Evolutionary conservation across 35 echinoderm and acorn worm genomes (phyloP).

Genomic region (Holothuria glaberrima): DNA sequence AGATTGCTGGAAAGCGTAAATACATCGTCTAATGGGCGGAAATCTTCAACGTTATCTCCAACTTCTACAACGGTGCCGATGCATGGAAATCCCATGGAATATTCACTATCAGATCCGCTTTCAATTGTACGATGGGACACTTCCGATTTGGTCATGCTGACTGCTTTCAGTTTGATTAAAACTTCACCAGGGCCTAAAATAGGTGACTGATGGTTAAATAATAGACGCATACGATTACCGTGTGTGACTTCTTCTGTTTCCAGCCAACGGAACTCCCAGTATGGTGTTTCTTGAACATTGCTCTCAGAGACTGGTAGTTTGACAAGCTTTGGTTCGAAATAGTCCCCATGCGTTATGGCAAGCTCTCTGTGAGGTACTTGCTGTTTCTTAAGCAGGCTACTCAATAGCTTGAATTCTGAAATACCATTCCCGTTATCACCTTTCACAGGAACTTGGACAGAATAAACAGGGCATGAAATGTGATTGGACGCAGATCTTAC

Average conservation of each 20-base stretch:
- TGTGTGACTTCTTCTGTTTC: neutral
- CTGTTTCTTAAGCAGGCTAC: slow-evolving; percentile 38
- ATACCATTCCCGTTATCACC: slow-evolving; percentile 1
- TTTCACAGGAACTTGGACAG: slow-evolving; percentile 55
- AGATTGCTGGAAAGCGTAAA: slow-evolving; percentile 23
- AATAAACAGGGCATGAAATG: slow-evolving; percentile 61
- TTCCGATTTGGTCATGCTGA: slow-evolving; percentile 9
- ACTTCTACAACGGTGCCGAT: slow-evolving; percentile 73
- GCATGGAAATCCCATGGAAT: slow-evolving; percentile 55
- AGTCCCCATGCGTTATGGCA: slow-evolving; percentile 15
- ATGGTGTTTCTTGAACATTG: slow-evolving; percentile 13
- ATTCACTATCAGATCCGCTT: neutral
- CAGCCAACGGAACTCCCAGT: slow-evolving; percentile 57
- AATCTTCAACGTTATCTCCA: slow-evolving; percentile 43
- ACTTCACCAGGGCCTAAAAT: slow-evolving; percentile 14
- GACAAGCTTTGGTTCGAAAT: slow-evolving; percentile 45
- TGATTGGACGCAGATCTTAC: slow-evolving; percentile 70
- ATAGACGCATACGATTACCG: neutral
- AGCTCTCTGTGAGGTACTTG: slow-evolving; percentile 59
- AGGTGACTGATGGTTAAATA: slow-evolving; percentile 32
- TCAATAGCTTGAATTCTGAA: slow-evolving; percentile 34
- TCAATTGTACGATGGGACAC: neutral
- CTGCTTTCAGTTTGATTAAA: slow-evolving; percentile 67
- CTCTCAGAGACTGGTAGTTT: slow-evolving; percentile 38
- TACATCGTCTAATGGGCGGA: slow-evolving; percentile 27